Conservation (phyloP, 2,888 invertebrate species). For the Xylota sylvarum region DNA sequence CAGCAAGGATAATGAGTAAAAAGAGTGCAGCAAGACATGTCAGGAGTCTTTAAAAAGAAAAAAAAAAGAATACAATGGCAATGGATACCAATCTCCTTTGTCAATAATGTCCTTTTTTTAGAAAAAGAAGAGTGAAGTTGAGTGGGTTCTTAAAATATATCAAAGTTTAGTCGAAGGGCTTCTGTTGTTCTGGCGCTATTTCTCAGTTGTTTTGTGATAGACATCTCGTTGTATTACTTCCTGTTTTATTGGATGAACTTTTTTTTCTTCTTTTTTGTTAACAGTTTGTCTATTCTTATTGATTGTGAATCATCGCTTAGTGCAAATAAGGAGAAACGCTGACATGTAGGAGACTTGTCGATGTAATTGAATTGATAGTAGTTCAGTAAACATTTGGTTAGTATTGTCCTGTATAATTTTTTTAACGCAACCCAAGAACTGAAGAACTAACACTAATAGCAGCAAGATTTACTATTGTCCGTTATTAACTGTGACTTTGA, state of each 20-base stretch:
- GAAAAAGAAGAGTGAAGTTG: conserved; percentile 4
- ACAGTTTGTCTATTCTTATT: neutral
- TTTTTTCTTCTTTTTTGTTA: neutral
- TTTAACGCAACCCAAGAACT: neutral
- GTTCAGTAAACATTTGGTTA: too few species aligned
- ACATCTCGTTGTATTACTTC: conserved; percentile 9
- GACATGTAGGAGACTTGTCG: neutral
- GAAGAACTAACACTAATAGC: too few species aligned
- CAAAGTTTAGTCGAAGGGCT: neutral
- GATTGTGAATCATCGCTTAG: neutral
- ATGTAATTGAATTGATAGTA: too few species aligned
- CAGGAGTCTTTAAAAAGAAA: conserved; percentile 30
- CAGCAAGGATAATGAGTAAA: conserved; percentile 51
- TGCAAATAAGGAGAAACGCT: neutral
- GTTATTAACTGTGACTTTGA: too few species aligned
- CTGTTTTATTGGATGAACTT: conserved; percentile 9
- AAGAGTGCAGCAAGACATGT: conserved; percentile 56
- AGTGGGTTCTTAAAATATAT: conserved; percentile 9
- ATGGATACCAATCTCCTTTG: conserved; percentile 30
- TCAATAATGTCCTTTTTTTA: conserved; percentile 43
- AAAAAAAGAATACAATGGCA: conserved; percentile 27
- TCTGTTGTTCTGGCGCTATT: neutral
- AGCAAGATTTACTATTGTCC: too few species aligned
- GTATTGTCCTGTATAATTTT: neutral
- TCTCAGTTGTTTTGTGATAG: neutral